Percentiles rank a stretch among this genome's conserved stretches.
phyloP scores from a whole-genome alignment of 2,113 vertebrate genomes.

The Diadophis punctatus region DNA sequence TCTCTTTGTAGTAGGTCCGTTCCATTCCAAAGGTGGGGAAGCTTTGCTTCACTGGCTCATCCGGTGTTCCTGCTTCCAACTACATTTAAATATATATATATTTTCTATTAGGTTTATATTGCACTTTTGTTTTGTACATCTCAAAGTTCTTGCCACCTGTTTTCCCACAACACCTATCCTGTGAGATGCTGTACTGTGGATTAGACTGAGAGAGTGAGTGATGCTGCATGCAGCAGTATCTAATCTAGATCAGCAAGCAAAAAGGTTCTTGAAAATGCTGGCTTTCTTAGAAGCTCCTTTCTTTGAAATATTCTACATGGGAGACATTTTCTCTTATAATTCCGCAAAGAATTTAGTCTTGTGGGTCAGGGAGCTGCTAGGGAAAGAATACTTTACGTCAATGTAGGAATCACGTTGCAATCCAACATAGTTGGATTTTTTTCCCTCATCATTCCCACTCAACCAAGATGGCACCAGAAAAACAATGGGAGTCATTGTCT shows the following conservation, averaged over 20 bases:
- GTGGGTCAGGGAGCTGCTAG: not conserved
- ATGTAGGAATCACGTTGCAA: not conserved
- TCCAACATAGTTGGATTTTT: not conserved
- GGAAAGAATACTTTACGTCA: not conserved
- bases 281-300: not conserved
- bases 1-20: not conserved
- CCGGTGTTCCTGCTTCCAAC: not conserved
- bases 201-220: not conserved
- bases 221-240: not conserved
- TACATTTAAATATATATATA: not conserved
- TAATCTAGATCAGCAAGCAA: not conserved
- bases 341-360: not conserved
- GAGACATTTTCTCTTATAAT: not conserved
- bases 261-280: not conserved
- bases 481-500: not conserved
- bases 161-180: not conserved
- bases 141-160: not conserved
- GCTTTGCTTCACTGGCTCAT: not conserved
- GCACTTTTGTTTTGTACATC: not conserved
- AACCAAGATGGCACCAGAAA: not conserved
- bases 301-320: not conserved
- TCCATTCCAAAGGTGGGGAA: not conserved
- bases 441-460: not conserved
- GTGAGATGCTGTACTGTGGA: not conserved
- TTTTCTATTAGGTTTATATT: not conserved